These are phyloP conservation scores for Sclerurus mexicanus DNA, from an alignment of 2,113 vertebrate species.

Conservation along the genomic window DNA sequence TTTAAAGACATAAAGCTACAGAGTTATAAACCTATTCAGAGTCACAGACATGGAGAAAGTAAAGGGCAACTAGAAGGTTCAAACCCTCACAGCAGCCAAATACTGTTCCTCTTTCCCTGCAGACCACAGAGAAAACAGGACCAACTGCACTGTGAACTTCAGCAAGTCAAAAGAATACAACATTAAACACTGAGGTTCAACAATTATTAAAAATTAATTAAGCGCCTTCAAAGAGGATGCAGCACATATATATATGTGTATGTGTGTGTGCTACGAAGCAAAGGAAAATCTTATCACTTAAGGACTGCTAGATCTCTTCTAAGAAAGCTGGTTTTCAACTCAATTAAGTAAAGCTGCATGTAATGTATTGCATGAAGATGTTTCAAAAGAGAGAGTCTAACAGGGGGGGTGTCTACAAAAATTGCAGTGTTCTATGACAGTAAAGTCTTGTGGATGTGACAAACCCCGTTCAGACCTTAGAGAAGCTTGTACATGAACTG, in stretches of 20 bases:
- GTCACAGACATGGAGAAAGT: background rate
- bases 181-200: background rate
- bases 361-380: accelerated
- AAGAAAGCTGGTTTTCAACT: background rate
- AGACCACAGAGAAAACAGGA: background rate
- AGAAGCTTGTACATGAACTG: background rate
- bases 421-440: background rate
- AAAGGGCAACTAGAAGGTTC: background rate
- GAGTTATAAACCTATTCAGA: constrained; percentile 35
- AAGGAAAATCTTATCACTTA: background rate
- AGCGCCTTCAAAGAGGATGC: background rate
- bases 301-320: background rate
- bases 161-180: background rate
- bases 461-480: background rate
- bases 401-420: background rate
- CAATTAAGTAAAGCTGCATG: background rate
- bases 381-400: background rate
- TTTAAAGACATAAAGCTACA: constrained; percentile 37
- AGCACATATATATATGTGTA: accelerated
- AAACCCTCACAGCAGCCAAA: background rate
- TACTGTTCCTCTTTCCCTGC: background rate
- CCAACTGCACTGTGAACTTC: background rate
- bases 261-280: background rate
- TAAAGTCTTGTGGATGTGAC: background rate
- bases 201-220: background rate